These are phyloP conservation scores for Porites evermanni DNA, from an alignment of 92 coral and sea anemone genomes.

Conservation along the genomic window DNA sequence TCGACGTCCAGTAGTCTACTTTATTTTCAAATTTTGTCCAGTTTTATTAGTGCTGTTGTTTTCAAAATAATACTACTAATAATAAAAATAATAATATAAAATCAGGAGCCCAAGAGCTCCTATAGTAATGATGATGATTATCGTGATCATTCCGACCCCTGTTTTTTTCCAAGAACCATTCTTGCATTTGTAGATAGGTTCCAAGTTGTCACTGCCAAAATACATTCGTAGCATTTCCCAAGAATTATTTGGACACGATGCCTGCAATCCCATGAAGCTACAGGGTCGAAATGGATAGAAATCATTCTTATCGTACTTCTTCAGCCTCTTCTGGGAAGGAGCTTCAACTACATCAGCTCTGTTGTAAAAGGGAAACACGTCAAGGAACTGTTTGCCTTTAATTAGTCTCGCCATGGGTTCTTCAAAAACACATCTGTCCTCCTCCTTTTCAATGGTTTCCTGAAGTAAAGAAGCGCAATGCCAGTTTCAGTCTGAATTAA, in stretches of 20 bases:
- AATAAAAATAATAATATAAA: no score
- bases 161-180: slow-evolving; percentile 57
- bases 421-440: slow-evolving; percentile 84
- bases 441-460: slow-evolving; percentile 60
- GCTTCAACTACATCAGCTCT: slow-evolving; percentile 50
- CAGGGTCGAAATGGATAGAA: slow-evolving; percentile 78
- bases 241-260: slow-evolving; percentile 74
- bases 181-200: slow-evolving; percentile 63
- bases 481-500: neutral
- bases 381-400: slow-evolving; percentile 61
- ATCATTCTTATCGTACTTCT: slow-evolving; percentile 56
- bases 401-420: slow-evolving; percentile 86
- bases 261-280: slow-evolving; percentile 66
- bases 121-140: no score
- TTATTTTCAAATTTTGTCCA: no score
- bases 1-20: no score
- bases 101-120: no score
- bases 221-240: slow-evolving; percentile 61
- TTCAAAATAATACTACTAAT: no score
- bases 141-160: neutral
- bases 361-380: slow-evolving; percentile 70
- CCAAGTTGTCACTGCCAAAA: slow-evolving; percentile 41
- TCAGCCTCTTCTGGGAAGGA: slow-evolving; percentile 52
- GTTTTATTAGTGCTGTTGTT: no score
- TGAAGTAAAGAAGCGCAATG: neutral